phyloP scores from a whole-genome alignment of 2,888 invertebrate species.

The Eupithecia insigniata region DNA sequence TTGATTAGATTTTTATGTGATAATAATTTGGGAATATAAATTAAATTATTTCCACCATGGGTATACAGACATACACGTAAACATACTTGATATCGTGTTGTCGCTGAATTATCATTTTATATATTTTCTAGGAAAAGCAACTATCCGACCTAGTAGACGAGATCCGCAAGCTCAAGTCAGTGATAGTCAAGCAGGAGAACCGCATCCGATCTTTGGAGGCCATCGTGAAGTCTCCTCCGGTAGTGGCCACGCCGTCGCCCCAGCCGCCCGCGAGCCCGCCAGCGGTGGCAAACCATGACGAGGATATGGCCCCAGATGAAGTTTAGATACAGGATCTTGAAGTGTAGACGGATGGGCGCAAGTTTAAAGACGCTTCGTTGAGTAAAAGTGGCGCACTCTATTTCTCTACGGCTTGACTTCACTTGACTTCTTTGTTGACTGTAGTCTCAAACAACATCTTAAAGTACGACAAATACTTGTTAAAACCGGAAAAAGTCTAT shows the following conservation, averaged over 20 bases:
- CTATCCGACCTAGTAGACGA: slow-evolving; percentile 94
- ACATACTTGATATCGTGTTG: background rate
- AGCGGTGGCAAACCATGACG: slow-evolving; percentile 59
- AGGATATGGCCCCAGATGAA: slow-evolving; percentile 85
- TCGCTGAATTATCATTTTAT: background rate
- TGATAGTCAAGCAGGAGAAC: slow-evolving; percentile 97
- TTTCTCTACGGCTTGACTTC: no score
- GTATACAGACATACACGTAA: background rate
- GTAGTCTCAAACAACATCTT: background rate
- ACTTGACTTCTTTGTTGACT: no score
- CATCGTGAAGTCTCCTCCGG: slow-evolving; percentile 60
- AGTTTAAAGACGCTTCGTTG: background rate
- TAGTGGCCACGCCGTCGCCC: slow-evolving; percentile 58
- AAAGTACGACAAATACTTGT: background rate
- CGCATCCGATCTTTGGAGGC: slow-evolving; percentile 91
- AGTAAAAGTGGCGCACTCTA: background rate
- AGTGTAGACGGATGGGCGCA: background rate
- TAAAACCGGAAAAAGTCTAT: background rate
- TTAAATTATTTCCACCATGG: no score
- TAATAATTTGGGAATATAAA: no score
- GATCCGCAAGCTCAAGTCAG: slow-evolving; percentile 95
- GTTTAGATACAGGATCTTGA: slow-evolving; percentile 67
- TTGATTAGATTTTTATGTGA: no score
- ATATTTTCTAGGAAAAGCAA: slow-evolving; percentile 86
- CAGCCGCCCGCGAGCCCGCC: slow-evolving; percentile 56